Evolutionary conservation across 2,797 vertebrate species (phyloP).

Genomic region (Psittacula derbiana): DNA sequence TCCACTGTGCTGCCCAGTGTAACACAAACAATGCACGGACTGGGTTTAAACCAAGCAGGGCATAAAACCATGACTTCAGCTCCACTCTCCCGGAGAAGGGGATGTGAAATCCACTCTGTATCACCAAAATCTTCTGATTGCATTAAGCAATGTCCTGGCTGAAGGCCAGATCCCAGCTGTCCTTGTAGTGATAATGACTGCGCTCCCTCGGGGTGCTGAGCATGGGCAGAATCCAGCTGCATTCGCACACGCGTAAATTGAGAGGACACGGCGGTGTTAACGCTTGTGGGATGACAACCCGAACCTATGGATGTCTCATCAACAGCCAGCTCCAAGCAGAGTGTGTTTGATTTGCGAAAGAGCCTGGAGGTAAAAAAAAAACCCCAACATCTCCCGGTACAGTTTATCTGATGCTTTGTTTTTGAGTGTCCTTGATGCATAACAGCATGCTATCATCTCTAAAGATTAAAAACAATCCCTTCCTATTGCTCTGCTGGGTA

Average conservation of each 20-base stretch:
- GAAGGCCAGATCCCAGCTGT: constrained; percentile 38
- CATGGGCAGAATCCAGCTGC: background rate
- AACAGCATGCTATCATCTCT: constrained; percentile 51
- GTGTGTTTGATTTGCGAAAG: constrained; percentile 8
- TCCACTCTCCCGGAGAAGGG: background rate
- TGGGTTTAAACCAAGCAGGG: background rate
- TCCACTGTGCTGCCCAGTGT: background rate
- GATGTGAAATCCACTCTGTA: background rate
- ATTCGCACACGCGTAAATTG: background rate
- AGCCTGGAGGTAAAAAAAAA: background rate
- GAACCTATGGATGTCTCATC: background rate
- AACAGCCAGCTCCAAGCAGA: background rate
- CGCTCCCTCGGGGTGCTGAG: background rate
- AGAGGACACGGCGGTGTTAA: background rate
- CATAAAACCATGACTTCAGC: background rate
- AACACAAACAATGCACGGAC: background rate
- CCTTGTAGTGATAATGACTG: background rate
- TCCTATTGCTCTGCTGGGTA: constrained; percentile 56
- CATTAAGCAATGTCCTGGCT: constrained; percentile 25
- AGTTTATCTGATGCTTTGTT: constrained; percentile 44
- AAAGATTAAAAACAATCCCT: constrained; percentile 64
- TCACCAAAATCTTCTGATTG: background rate
- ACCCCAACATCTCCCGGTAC: background rate
- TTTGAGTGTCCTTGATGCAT: constrained; percentile 52
- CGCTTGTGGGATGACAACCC: background rate